A percentile compares a stretch with the other conserved stretches of the same genome.
Conservation (phyloP, 2,888 invertebrate genomes). For the Tiliacea citrago region DNA sequence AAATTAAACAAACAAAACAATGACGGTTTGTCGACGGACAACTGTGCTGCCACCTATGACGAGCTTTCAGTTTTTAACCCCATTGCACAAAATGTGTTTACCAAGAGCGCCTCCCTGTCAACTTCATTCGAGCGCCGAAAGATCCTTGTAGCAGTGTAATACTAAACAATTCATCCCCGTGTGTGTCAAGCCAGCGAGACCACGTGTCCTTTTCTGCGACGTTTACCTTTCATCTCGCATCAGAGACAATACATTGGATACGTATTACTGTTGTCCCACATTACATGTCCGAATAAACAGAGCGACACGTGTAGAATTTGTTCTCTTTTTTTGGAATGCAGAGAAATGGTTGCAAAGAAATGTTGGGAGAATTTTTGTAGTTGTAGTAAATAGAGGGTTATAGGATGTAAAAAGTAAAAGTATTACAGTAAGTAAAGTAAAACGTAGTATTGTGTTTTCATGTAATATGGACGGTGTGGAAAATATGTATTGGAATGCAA, state of each 20-base stretch:
- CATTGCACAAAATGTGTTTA: not conserved
- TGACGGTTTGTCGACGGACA: too few species aligned
- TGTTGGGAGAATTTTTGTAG: not conserved
- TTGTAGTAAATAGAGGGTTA: not conserved
- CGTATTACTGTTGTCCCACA: slow-evolving; percentile 28
- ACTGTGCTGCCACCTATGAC: too few species aligned
- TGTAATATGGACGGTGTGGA: too few species aligned
- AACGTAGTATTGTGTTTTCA: not conserved
- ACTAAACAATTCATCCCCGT: not conserved
- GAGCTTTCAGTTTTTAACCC: too few species aligned
- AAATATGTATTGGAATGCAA: not conserved
- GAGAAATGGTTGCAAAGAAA: not conserved
- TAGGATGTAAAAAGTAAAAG: not conserved
- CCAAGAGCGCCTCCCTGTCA: not conserved
- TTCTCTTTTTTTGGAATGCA: not conserved
- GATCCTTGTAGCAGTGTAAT: not conserved
- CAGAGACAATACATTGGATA: slow-evolving; percentile 48
- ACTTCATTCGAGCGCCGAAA: not conserved
- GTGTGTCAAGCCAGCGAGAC: not conserved
- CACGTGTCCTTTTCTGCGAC: slow-evolving; percentile 6
- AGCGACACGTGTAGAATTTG: slow-evolving; percentile 3
- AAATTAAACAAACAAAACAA: too few species aligned
- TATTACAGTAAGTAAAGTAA: too few species aligned
- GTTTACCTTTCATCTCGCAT: slow-evolving; percentile 50
- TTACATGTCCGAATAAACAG: slow-evolving; percentile 26